Evolutionary conservation across 2,888 invertebrate species (phyloP), one percentile per base, ranked within the genome.

Genomic region (Timema podura): DNA sequence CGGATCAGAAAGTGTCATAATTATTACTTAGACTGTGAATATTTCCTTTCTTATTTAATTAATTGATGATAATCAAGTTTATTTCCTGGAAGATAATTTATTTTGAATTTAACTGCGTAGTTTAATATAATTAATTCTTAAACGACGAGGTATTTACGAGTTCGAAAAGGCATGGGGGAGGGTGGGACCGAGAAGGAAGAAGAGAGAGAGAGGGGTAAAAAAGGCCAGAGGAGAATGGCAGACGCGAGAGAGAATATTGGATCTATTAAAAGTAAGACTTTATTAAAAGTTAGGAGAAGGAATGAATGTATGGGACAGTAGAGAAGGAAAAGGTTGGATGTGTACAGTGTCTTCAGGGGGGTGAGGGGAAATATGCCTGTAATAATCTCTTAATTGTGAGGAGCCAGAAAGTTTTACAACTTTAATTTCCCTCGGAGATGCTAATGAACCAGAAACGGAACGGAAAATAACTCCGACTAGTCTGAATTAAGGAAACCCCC

Each of bases 331-430:
- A 45, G 11, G 69, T 69, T 48, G 16, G 65, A 69, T 47, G 64
- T 51, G 54, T 6, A 49, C 11, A 65, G 68, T 48, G 57, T n/a
- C 11, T 48, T 15, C 16, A 9, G 11, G 64, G 67, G 64, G 57
- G 30, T 59, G 59, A 15, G 47, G 47, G 59, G 44, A 64, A 68
- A 47, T 48, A 44, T 59, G 57, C 65, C 59, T 59, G 69, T 69
- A 69, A 73, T 73, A 71, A 73, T 67, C 72, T 72, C 72, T 72
- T 72, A 72, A 72, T 72, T 72, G 72, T 72, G 68, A 66, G 49
- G 46, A 46, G 64, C 16, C 57, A 65, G 51, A 54, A 67, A 64
- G 70, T 72, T 72, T 72, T 72, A 72, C 70, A 65, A 68, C 68
- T 72, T 72, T 72, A 72, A 72, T 70, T 72, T 68, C 54, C 57